Evolutionary conservation across 2,113 vertebrate species (phyloP).

Genomic region (Nesogale talazaci): DNA sequence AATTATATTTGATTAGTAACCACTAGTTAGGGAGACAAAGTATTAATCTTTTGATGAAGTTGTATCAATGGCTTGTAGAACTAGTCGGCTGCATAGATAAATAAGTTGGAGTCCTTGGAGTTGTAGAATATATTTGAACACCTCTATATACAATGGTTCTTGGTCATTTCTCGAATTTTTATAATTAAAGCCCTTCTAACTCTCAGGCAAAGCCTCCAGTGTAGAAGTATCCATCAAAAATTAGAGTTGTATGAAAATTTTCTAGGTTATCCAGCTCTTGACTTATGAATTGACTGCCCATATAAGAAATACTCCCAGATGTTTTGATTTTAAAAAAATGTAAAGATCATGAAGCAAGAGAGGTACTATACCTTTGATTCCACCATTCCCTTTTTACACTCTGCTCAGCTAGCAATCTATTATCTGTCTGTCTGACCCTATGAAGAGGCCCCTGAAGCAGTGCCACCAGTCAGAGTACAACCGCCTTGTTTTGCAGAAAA

Average conservation of each 20-base stretch:
- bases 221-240: background rate
- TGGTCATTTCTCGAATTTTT: background rate
- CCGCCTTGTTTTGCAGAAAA: slow-evolving; percentile 60
- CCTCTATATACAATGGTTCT: background rate
- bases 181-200: slow-evolving; percentile 29
- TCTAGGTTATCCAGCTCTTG: background rate
- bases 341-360: background rate
- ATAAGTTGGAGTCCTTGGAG: background rate
- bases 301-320: background rate
- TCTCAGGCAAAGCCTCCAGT: background rate
- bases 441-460: background rate
- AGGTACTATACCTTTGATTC: background rate
- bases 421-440: background rate
- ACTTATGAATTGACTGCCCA: background rate
- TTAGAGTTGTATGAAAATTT: background rate
- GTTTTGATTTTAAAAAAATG: slow-evolving; percentile 16
- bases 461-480: background rate
- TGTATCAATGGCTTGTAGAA: background rate
- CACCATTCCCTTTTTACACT: slow-evolving; percentile 16
- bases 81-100: background rate
- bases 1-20: background rate
- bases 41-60: background rate
- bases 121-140: background rate
- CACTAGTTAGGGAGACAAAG: slow-evolving; percentile 12
- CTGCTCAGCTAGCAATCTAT: background rate